A percentile compares a stretch with the other conserved stretches of the same genome.
phyloP scores from a whole-genome alignment of 2,888 invertebrate genomes.

The Phlogophora meticulosa region DNA sequence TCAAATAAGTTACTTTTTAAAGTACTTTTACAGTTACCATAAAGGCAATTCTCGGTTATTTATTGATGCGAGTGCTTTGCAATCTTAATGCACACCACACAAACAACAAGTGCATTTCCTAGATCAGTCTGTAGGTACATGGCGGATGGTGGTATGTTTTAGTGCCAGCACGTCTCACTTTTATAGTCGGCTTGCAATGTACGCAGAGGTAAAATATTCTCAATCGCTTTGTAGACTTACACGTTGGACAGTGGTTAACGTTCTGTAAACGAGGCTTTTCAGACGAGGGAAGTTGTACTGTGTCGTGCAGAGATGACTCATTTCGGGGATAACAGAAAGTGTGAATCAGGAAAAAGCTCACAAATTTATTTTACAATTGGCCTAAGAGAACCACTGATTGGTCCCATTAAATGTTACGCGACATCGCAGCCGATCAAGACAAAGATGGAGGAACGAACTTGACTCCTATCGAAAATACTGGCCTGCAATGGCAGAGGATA shows the following conservation, averaged over 20 bases:
- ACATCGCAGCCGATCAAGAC: no score
- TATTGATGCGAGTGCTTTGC: slow-evolving; percentile 16
- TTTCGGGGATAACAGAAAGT: background rate
- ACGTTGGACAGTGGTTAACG: slow-evolving; percentile 29
- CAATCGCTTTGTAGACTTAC: slow-evolving; percentile 29
- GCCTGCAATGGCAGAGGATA: no score
- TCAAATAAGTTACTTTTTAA: background rate
- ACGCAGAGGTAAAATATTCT: slow-evolving; percentile 43
- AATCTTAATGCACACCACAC: slow-evolving; percentile 34
- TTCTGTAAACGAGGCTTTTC: slow-evolving; percentile 21
- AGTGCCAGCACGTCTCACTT: slow-evolving; percentile 53
- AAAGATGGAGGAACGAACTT: no score
- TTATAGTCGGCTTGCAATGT: slow-evolving; percentile 58
- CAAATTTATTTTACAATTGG: no score
- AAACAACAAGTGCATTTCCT: slow-evolving; percentile 31
- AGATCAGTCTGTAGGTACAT: slow-evolving; percentile 43
- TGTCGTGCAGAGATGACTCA: background rate
- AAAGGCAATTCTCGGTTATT: background rate
- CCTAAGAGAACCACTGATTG: no score
- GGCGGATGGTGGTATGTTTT: slow-evolving; percentile 39
- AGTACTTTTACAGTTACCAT: background rate
- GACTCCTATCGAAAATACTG: no score
- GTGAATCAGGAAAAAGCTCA: background rate
- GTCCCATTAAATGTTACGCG: no score
- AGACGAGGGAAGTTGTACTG: background rate